Base-by-base conservation (phyloP, 2,113 vertebrate species). In the Octodon degus region DNA sequence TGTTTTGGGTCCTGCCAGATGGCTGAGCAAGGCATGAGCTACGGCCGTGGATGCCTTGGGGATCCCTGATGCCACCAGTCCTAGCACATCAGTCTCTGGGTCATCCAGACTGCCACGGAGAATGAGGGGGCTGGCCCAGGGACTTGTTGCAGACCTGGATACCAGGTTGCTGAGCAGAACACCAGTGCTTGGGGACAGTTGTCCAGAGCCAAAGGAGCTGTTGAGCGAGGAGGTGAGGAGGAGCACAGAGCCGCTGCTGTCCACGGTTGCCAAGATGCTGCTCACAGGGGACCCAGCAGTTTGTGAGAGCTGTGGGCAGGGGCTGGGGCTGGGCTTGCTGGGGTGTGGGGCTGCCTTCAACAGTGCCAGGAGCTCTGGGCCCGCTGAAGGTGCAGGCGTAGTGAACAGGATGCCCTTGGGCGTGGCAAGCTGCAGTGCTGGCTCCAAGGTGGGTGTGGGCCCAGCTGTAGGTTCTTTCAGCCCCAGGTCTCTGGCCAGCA, bases 161-260 rank as follows among this genome's bases (percentile, higher is more conserved):
- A 40, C 93, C 70, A 98, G 97, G 91, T 98, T 96, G 93, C 96
- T 98, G 12, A 99, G 96, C 55, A 98, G 89, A 62, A 98, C 82
- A 30, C 98, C 98, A 0, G 97, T 98, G 40, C 98, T 97, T 30
- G 98, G 97, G 43, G 98, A 97, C 43, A 98, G 92, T 37, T 65
- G 87, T 81, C 97, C 93, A 2, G 98, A 98, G 53, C 98, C 98
- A 50, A 98, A 99, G 24, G 97, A 96, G 90, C 97, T 97, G 87
- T 98, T 98, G 86, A 99, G 97, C 0, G 98, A 98, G 80, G 98
- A 97, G 19, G 94, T 89, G 25, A 98, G 97, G 12, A 98, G 95
- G n/a, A 98, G 94, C 81, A 98, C 34, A 17, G 98, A 98, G 74
- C 98, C 98, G 0, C 74, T 37, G 62, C 96, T 96, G 86, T 98